Evolutionary conservation across 2,797 vertebrate species (phyloP).

Genomic region (Pachyuromys duprasi): DNA sequence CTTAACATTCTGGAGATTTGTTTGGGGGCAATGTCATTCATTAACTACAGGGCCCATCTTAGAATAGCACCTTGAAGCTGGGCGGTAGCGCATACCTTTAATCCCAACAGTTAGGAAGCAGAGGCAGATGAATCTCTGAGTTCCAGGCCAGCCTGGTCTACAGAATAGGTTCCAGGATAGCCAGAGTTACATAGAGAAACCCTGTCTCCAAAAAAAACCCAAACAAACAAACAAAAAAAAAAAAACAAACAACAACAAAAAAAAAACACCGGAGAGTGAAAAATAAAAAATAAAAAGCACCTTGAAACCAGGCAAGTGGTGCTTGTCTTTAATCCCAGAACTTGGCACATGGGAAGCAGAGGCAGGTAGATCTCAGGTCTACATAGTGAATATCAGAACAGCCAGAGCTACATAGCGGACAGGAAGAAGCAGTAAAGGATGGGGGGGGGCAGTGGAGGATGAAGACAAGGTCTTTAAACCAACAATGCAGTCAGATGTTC

Average conservation of each 20-base stretch:
- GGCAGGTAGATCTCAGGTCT: neutral
- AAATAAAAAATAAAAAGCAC: neutral
- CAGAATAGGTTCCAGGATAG: neutral
- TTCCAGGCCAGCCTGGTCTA: neutral
- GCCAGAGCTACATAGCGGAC: neutral
- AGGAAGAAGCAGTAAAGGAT: neutral
- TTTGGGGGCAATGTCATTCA: neutral
- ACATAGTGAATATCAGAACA: neutral
- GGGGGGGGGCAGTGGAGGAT: neutral
- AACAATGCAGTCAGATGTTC: neutral
- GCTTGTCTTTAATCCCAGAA: neutral
- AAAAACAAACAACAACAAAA: no score
- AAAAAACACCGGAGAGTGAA: neutral
- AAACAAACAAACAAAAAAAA: neutral
- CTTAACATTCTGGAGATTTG: conserved; percentile 21
- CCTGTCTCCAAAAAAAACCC: neutral
- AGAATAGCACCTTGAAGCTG: neutral
- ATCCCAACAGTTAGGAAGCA: neutral
- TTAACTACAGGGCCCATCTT: neutral
- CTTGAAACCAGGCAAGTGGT: neutral
- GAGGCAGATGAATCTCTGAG: neutral
- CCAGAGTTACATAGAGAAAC: neutral
- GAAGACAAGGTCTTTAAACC: conserved; percentile 27
- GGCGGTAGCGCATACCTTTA: neutral
- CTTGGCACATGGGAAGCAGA: neutral